Conservation (phyloP, 2,797 vertebrate genomes). For the Coilia nasus region DNA sequence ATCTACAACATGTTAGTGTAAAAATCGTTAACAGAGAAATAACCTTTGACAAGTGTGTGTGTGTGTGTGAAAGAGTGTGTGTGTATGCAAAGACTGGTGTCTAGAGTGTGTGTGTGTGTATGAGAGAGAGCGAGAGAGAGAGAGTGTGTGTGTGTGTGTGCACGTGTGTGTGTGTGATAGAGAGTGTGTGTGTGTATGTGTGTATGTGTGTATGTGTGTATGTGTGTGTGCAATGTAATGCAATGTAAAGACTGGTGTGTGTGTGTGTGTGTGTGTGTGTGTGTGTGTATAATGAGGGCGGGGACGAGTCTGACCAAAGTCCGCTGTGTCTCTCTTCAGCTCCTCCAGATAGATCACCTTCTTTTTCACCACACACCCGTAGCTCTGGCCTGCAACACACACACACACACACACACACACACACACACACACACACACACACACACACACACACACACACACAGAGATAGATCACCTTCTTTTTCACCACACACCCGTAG, state of each 20-base stretch:
- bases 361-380: conserved; percentile 92
- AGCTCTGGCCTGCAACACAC: conserved; percentile 78
- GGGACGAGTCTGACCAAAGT: conserved; percentile 92
- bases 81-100: too few relatives aligned
- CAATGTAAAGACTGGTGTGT: too few relatives aligned
- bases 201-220: neutral
- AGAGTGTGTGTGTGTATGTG: neutral
- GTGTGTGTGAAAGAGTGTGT: too few relatives aligned
- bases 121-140: too few relatives aligned
- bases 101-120: too few relatives aligned
- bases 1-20: too few relatives aligned
- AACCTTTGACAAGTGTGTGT: too few relatives aligned
- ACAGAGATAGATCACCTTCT: neutral
- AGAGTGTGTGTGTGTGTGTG: neutral
- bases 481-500: conserved; percentile 41
- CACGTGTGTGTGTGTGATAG: neutral
- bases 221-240: too few relatives aligned
- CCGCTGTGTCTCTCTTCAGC: conserved; percentile 83
- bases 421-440: neutral
- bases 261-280: too few relatives aligned
- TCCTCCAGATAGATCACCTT: conserved; percentile 94
- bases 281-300: neutral
- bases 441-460: conserved; percentile 17
- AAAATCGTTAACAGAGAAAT: too few relatives aligned
- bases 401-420: conserved; percentile 26